Evolutionary conservation across 1,140 invertebrate species (phyloP).

Genomic region (Drosophila sp.): DNA sequence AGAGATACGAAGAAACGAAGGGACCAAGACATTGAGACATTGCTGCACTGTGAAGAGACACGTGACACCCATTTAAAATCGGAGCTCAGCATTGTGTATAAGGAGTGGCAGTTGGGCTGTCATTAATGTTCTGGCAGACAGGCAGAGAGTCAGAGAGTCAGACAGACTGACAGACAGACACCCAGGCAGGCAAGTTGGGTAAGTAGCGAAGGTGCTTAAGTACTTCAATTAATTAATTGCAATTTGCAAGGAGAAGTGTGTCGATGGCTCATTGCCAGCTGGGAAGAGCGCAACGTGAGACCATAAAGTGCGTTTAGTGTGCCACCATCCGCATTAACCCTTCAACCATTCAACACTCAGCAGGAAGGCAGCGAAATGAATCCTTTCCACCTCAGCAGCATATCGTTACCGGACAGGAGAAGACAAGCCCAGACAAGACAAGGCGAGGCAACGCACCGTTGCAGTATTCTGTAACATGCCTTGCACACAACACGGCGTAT

Average conservation of each 20-base stretch:
- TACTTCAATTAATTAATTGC: constrained; percentile 83
- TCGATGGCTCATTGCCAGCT: constrained; percentile 60
- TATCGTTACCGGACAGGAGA: not conserved
- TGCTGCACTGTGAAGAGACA: constrained; percentile 32
- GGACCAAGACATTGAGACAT: constrained; percentile 30
- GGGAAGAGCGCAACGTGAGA: constrained; percentile 47
- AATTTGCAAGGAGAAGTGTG: constrained; percentile 74
- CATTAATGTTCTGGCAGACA: constrained; percentile 58
- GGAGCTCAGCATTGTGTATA: constrained; percentile 3
- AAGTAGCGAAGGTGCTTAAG: constrained; percentile 50
- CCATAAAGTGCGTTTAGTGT: constrained; percentile 61
- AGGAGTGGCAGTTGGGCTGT: constrained; percentile 19
- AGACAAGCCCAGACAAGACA: not conserved
- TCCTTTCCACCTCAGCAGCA: not conserved
- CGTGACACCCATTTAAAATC: constrained; percentile 51
- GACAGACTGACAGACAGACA: constrained; percentile 13
- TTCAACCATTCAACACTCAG: not conserved
- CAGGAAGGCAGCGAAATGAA: not conserved
- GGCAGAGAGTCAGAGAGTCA: constrained; percentile 10
- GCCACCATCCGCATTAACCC: constrained; percentile 10
- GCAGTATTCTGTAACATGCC: constrained; percentile 59
- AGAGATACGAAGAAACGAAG: not conserved
- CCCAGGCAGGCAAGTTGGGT: constrained; percentile 6
- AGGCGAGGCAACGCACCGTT: not conserved
- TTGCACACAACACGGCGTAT: constrained; percentile 56